Conservation (phyloP, 2,888 invertebrate species). For the Ormyrus labotus region DNA sequence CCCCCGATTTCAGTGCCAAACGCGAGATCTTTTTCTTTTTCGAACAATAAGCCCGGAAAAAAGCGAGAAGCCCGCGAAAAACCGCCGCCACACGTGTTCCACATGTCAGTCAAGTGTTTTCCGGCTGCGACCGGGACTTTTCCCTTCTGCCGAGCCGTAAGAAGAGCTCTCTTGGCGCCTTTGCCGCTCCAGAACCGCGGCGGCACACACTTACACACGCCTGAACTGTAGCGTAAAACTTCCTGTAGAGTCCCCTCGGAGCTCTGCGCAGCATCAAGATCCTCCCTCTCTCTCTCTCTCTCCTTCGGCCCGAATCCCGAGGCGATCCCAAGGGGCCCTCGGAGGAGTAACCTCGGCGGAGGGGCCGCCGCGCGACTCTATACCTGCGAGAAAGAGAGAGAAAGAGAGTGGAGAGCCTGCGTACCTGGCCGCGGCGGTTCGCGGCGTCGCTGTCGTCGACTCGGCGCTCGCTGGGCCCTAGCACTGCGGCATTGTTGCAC, state of each 20-base stretch:
- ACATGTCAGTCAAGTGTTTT: conserved; percentile 14
- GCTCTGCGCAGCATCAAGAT: conserved; percentile 50
- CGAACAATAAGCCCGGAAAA: too few species aligned
- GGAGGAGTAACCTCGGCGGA: neutral
- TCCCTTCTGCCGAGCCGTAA: too few species aligned
- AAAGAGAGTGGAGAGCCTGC: conserved; percentile 51
- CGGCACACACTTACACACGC: too few species aligned
- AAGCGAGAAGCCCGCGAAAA: too few species aligned
- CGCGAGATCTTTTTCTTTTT: too few species aligned
- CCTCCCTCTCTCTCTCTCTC: conserved; percentile 30
- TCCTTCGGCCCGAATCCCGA: neutral
- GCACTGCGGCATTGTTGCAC: conserved; percentile 71
- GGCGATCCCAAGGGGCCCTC: neutral
- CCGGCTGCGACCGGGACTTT: neutral
- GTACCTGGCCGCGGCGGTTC: conserved; percentile 67
- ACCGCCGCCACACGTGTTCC: neutral
- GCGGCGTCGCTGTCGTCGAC: conserved; percentile 68
- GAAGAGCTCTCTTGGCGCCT: too few species aligned
- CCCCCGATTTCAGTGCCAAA: too few species aligned
- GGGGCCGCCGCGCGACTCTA: neutral
- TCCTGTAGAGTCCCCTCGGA: conserved; percentile 32
- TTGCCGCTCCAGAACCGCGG: too few species aligned
- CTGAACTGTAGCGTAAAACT: neutral
- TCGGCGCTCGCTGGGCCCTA: conserved; percentile 67
- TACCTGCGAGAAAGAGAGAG: neutral